Percentiles rank a stretch among this genome's conserved stretches.
Evolutionary conservation across 2,113 vertebrate species (phyloP).

Genomic region (Myxocyprinus asiaticus): DNA sequence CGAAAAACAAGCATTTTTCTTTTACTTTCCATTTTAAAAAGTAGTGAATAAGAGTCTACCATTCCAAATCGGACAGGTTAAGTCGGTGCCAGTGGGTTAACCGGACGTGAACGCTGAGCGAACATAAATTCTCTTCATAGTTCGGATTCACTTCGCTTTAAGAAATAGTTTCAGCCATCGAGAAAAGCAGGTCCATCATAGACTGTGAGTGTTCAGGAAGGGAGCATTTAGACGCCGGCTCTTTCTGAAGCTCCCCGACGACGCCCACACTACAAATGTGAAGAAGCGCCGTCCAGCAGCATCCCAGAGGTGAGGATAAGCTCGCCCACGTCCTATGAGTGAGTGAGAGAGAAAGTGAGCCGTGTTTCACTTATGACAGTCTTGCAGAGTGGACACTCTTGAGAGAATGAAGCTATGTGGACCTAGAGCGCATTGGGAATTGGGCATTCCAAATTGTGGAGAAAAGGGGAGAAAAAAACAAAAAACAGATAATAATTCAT

Average conservation of each 20-base stretch:
- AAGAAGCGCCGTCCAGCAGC: constrained; percentile 8
- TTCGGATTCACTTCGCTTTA: constrained; percentile 3
- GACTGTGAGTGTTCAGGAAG: no score
- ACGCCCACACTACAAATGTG: background rate
- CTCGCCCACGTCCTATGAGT: constrained; percentile 33
- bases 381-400: background rate
- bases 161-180: background rate
- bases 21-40: constrained; percentile 27
- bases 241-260: constrained; percentile 5
- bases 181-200: no score
- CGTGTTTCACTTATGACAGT: background rate
- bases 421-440: no score
- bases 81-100: background rate
- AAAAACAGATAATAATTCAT: no score
- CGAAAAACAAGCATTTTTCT: background rate
- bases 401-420: background rate
- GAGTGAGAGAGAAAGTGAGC: background rate
- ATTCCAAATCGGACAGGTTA: background rate
- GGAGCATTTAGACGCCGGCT: background rate
- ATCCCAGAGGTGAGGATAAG: constrained; percentile 41
- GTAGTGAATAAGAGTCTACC: background rate
- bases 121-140: background rate
- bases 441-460: no score
- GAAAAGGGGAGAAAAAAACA: no score
- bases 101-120: background rate